phyloP scores from a whole-genome alignment of 2,113 vertebrate genomes.

The Lepisosteus osseus region DNA sequence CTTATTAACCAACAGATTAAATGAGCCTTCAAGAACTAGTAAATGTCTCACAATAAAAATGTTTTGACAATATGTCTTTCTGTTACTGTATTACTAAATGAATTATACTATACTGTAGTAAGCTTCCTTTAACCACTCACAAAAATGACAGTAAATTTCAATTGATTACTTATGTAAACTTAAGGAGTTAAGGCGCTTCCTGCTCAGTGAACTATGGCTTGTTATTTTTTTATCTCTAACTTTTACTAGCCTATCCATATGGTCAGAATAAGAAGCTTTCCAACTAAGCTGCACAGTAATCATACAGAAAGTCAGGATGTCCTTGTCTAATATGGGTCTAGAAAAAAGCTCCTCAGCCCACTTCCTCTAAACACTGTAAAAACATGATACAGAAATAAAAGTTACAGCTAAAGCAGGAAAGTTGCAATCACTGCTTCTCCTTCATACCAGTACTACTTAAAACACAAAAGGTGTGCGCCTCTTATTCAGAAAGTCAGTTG shows the following conservation, averaged over 20 bases:
- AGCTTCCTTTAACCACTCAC: too few relatives aligned
- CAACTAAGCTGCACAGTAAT: slow-evolving; percentile 51
- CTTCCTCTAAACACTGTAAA: neutral
- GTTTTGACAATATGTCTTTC: slow-evolving; percentile 26
- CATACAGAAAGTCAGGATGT: slow-evolving; percentile 52
- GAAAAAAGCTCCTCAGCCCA: slow-evolving; percentile 25
- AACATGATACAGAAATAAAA: neutral
- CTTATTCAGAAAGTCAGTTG: slow-evolving; percentile 29
- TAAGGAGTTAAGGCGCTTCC: neutral
- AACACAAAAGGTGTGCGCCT: neutral
- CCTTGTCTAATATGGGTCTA: slow-evolving; percentile 40
- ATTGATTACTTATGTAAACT: neutral
- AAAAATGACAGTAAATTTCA: too few relatives aligned
- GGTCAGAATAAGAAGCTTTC: slow-evolving; percentile 61
- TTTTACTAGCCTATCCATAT: slow-evolving; percentile 52
- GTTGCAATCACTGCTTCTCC: neutral
- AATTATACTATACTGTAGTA: neutral
- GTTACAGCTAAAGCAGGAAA: neutral
- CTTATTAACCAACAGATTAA: neutral
- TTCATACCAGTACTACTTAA: neutral
- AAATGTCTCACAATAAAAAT: slow-evolving; percentile 18
- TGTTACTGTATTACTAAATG: neutral
- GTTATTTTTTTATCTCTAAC: slow-evolving; percentile 34
- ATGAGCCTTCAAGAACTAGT: slow-evolving; percentile 13
- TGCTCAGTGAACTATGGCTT: slow-evolving; percentile 26